A percentile compares a stretch with the other conserved stretches of the same genome.
Conservation (phyloP, 2,888 invertebrate genomes). For the Erebia palarica region DNA sequence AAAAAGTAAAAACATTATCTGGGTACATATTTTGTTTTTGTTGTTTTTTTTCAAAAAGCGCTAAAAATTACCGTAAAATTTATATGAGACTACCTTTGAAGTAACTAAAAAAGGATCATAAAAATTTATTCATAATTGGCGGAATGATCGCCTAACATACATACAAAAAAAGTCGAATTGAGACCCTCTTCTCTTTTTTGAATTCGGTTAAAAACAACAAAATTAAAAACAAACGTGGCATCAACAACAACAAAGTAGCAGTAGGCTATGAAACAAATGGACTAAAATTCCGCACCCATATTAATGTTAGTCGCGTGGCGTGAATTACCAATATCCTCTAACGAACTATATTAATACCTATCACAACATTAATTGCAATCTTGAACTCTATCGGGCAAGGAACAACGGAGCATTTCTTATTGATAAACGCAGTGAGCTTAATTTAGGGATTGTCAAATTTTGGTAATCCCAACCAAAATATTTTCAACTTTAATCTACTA, state of each 20-base stretch:
- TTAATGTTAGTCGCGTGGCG: constrained; percentile 49
- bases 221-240: background rate
- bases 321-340: constrained; percentile 52
- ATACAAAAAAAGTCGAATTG: too few relatives aligned
- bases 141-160: too few relatives aligned
- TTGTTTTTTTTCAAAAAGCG: too few relatives aligned
- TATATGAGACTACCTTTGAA: too few relatives aligned
- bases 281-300: constrained; percentile 40
- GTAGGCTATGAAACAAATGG: constrained; percentile 26
- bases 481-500: background rate
- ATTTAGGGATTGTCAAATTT: constrained; percentile 29
- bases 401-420: constrained; percentile 20
- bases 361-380: constrained; percentile 8
- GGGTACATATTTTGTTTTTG: too few relatives aligned
- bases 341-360: constrained; percentile 23
- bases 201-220: too few relatives aligned
- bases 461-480: background rate
- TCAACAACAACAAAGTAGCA: constrained; percentile 3
- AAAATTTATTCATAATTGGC: too few relatives aligned
- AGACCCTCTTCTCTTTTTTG: too few relatives aligned
- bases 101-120: too few relatives aligned
- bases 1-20: too few relatives aligned
- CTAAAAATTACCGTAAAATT: too few relatives aligned
- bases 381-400: constrained; percentile 9
- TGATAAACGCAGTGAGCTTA: background rate